Percentiles rank a stretch among this genome's conserved stretches.
Evolutionary conservation across 2,113 vertebrate genomes (phyloP).

Genomic region (Axis porcinus): DNA sequence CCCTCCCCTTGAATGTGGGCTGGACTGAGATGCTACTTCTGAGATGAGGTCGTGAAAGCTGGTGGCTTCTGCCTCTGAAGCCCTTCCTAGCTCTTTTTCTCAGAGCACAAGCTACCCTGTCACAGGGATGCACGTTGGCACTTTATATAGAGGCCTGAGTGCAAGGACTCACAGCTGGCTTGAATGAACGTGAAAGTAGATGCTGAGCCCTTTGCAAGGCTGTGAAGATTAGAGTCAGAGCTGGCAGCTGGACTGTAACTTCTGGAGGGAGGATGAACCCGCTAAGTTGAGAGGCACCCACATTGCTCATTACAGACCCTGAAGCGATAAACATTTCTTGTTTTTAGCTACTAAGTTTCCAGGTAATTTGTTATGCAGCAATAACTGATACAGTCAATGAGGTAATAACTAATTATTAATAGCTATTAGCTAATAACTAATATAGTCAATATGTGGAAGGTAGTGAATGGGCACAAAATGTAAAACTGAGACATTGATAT

Average conservation of each 20-base stretch:
- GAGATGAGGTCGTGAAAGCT: neutral
- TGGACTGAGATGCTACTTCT: neutral
- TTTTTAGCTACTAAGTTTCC: neutral
- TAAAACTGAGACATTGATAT: neutral
- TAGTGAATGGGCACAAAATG: neutral
- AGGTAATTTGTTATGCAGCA: neutral
- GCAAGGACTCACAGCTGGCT: neutral
- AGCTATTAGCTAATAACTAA: neutral
- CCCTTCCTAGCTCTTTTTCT: neutral
- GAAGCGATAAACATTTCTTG: neutral
- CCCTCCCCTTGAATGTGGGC: too few relatives aligned
- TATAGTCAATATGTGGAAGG: neutral
- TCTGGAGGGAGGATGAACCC: rapidly evolving
- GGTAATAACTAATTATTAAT: neutral
- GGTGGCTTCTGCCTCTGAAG: neutral
- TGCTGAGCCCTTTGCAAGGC: neutral
- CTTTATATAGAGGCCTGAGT: rapidly evolving
- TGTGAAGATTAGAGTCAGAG: neutral
- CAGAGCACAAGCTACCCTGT: too few relatives aligned
- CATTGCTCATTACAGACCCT: neutral
- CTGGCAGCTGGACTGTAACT: neutral
- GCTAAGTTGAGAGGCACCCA: neutral
- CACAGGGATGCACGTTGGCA: neutral
- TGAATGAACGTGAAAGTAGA: neutral
- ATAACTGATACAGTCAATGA: neutral